Evolutionary conservation across 2,113 vertebrate genomes (phyloP).

Genomic region (Lethenteron camtschaticum): DNA sequence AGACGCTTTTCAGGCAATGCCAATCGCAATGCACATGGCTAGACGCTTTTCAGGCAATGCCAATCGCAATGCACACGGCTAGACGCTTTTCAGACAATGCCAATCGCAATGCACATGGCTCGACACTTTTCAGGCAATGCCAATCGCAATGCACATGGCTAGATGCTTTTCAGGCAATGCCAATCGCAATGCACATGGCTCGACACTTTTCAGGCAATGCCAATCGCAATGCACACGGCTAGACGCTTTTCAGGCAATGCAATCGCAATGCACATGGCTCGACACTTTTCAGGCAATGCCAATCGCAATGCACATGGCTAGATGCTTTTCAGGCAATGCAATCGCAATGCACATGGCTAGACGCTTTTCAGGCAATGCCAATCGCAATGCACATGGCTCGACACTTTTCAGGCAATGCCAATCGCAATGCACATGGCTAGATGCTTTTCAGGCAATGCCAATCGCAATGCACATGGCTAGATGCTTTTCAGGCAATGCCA

Average conservation of each 20-base stretch:
- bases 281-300: slow-evolving; percentile 34
- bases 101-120: too few species aligned
- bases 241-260: slow-evolving; percentile 69
- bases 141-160: too few species aligned
- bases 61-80: too few species aligned
- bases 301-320: too few species aligned
- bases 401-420: slow-evolving; percentile 59
- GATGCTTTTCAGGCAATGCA: slow-evolving; percentile 63
- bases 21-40: too few species aligned
- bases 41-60: slow-evolving; percentile 35
- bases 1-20: slow-evolving; percentile 69
- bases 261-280: too few species aligned
- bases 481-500: slow-evolving; percentile 59
- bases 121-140: slow-evolving; percentile 34
- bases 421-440: too few species aligned
- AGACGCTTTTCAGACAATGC: slow-evolving; percentile 68
- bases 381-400: too few species aligned
- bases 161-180: slow-evolving; percentile 69
- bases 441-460: slow-evolving; percentile 34
- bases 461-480: too few species aligned
- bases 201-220: slow-evolving; percentile 34
- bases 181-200: too few species aligned
- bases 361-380: slow-evolving; percentile 34
- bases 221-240: too few species aligned
- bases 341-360: too few species aligned